Evolutionary conservation across 2,797 vertebrate species (phyloP).

Genomic region (Pseudocheirus occidentalis): DNA sequence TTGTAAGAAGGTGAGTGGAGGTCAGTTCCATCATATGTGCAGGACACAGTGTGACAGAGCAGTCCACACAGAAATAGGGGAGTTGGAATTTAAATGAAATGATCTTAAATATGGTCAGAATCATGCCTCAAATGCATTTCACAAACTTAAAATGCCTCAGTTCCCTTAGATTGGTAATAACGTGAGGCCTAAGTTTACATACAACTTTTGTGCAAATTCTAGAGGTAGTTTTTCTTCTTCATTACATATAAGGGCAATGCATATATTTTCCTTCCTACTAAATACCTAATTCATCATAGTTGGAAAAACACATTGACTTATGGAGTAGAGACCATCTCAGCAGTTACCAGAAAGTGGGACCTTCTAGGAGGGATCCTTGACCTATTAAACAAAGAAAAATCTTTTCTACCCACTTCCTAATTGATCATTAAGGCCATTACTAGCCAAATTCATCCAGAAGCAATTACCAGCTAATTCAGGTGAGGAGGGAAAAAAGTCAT

Average conservation of each 20-base stretch:
- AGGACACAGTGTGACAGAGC: constrained; percentile 42
- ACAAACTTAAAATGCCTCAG: constrained; percentile 80
- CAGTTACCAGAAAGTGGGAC: constrained; percentile 57
- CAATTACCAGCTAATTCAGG: constrained; percentile 75
- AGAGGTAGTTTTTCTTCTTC: constrained; percentile 77
- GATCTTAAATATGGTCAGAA: constrained; percentile 68
- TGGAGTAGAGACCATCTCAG: constrained; percentile 43
- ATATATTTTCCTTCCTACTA: constrained; percentile 78
- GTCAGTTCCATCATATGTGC: neutral
- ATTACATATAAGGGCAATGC: constrained; percentile 78
- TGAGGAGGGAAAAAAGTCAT: constrained; percentile 66
- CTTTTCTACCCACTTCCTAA: constrained; percentile 69
- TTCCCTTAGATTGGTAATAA: constrained; percentile 77
- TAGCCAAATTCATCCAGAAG: constrained; percentile 69
- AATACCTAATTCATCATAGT: constrained; percentile 77
- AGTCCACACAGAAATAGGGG: constrained; percentile 63
- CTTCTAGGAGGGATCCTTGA: constrained; percentile 70
- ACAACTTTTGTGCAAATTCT: constrained; percentile 74
- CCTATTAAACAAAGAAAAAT: constrained; percentile 72
- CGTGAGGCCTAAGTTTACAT: constrained; percentile 69
- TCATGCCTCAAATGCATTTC: constrained; percentile 66
- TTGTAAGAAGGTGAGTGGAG: neutral
- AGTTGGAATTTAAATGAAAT: constrained; percentile 68
- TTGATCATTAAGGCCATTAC: constrained; percentile 75
- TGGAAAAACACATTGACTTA: constrained; percentile 68